Evolutionary conservation across 2,888 invertebrate genomes (phyloP).

Genomic region (Trachelus troglodyta): DNA sequence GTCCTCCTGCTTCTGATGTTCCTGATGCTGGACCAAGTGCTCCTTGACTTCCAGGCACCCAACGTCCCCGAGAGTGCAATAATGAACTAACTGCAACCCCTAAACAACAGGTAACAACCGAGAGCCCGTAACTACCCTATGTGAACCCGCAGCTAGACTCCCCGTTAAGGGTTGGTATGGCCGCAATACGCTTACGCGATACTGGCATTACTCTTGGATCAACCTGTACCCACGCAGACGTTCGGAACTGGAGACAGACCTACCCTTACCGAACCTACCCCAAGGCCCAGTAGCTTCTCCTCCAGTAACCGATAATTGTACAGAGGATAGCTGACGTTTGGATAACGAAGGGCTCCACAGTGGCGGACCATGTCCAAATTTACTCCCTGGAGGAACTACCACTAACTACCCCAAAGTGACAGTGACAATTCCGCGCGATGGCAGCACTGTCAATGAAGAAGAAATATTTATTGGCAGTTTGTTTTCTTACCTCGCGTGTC

Average conservation of each 20-base stretch:
- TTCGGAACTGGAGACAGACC: neutral
- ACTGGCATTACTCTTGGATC: neutral
- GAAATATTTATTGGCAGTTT: neutral
- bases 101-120: slow-evolving; percentile 45
- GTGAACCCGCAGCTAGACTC: neutral
- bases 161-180: neutral
- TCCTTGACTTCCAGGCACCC: neutral
- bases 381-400: neutral
- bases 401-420: neutral
- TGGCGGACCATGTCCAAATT: neutral
- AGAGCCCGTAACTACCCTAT: neutral
- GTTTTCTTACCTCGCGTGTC: neutral
- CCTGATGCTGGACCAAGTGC: neutral
- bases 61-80: slow-evolving; percentile 45
- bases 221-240: neutral
- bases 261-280: neutral
- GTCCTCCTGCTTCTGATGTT: neutral
- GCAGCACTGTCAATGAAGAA: neutral
- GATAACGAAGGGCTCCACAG: neutral
- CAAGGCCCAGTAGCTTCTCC: neutral
- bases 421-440: neutral
- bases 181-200: neutral
- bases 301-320: neutral
- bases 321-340: neutral
- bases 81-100: slow-evolving; percentile 50